These are phyloP conservation scores for Turdus rufiventris DNA, from an alignment of 2,113 vertebrate genomes.

Conservation along the genomic window DNA sequence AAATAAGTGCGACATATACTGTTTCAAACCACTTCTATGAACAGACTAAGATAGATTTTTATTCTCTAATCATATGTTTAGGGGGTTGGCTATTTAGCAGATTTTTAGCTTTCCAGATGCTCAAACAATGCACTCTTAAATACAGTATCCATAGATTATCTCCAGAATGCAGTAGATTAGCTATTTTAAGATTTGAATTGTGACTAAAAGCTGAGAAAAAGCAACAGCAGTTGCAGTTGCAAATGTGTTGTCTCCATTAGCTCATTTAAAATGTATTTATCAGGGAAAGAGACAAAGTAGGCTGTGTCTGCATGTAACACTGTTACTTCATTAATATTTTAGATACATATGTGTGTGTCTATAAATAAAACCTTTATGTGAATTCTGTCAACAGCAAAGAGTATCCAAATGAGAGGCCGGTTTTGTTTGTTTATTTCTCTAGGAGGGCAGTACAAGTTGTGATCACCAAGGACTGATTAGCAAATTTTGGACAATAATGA, in stretches of 20 bases:
- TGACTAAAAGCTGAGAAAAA: conserved; percentile 70
- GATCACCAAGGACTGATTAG: conserved; percentile 20
- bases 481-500: conserved; percentile 37
- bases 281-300: conserved; percentile 69
- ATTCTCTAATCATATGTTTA: conserved; percentile 82
- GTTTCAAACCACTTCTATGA: conserved; percentile 65
- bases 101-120: conserved; percentile 79
- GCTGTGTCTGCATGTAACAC: conserved; percentile 67
- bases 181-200: conserved; percentile 77
- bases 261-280: conserved; percentile 75
- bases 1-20: conserved; percentile 25
- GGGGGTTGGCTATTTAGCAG: conserved; percentile 70
- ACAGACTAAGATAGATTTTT: conserved; percentile 70
- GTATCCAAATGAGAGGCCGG: conserved; percentile 47
- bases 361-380: conserved; percentile 70
- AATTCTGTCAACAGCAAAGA: conserved; percentile 60
- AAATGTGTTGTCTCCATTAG: conserved; percentile 71
- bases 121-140: conserved; percentile 73
- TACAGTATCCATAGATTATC: conserved; percentile 70
- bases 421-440: conserved; percentile 69
- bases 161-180: conserved; percentile 71
- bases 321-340: conserved; percentile 76
- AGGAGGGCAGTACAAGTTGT: conserved; percentile 51
- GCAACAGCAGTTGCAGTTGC: conserved; percentile 70
- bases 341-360: conserved; percentile 38